A percentile compares a stretch with the other conserved stretches of the same genome.
Conservation (phyloP, 1,140 invertebrate species). For the Cotesia typhae region DNA sequence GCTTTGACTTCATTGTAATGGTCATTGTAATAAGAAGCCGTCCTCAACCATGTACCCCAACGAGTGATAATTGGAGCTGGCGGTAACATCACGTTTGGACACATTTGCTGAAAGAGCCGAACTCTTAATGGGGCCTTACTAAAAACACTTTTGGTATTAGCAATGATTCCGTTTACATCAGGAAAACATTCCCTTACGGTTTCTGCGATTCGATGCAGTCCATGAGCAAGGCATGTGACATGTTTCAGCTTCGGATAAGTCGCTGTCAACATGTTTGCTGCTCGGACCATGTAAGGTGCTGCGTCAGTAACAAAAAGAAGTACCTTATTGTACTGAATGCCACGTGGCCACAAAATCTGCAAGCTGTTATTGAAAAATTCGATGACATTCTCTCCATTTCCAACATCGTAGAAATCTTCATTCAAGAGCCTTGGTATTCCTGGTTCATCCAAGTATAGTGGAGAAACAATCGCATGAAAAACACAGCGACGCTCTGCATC, state of each 20-base stretch:
- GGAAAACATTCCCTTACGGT: neutral
- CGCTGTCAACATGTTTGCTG: neutral
- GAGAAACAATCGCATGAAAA: neutral
- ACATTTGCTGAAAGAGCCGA: neutral
- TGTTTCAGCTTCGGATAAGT: neutral
- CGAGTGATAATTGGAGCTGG: neutral
- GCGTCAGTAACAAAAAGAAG: constrained; percentile 5
- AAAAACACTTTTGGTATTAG: neutral
- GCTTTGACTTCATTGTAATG: neutral
- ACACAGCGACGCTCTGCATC: neutral
- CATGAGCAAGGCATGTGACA: neutral
- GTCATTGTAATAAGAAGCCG: neutral
- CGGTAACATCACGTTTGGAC: neutral
- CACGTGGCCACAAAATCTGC: constrained; percentile 4
- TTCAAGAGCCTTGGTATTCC: neutral
- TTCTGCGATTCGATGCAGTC: constrained; percentile 4
- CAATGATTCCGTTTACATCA: neutral
- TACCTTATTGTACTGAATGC: constrained; percentile 8
- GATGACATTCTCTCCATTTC: neutral
- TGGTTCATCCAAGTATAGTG: neutral
- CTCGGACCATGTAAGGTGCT: neutral
- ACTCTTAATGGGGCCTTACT: neutral
- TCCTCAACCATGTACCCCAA: neutral
- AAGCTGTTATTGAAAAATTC: neutral
- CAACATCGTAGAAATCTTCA: neutral